A percentile compares a stretch with the other conserved stretches of the same genome.
Conservation (phyloP, 2,888 invertebrate genomes). For the Malthinus seriepunctatus region DNA sequence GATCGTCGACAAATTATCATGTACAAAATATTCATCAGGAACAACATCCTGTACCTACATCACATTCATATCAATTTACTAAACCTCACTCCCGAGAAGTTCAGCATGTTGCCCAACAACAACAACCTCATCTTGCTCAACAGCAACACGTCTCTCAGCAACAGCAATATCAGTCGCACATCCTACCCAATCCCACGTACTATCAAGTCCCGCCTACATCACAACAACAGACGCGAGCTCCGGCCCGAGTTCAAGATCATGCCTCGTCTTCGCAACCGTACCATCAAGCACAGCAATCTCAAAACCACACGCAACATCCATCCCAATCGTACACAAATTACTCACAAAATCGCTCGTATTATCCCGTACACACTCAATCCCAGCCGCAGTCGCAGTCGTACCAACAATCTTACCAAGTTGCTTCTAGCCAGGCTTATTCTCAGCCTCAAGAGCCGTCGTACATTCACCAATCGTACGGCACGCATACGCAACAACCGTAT, state of each 20-base stretch:
- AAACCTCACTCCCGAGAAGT: constrained; percentile 51
- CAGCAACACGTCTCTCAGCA: constrained; percentile 27
- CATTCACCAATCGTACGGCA: constrained; percentile 17
- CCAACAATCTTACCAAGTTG: constrained; percentile 26
- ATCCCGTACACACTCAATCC: constrained; percentile 33
- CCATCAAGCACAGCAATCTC: constrained; percentile 39
- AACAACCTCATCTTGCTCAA: constrained; percentile 34
- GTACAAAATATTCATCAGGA: constrained; percentile 14
- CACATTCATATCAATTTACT: constrained; percentile 54
- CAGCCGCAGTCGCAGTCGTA: constrained; percentile 31
- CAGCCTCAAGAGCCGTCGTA: constrained; percentile 26
- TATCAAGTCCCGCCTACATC: constrained; percentile 34
- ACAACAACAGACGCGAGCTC: constrained; percentile 22
- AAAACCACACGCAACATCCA: constrained; percentile 17
- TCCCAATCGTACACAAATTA: constrained; percentile 29
- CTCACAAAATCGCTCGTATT: constrained; percentile 27
- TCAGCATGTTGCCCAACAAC: constrained; percentile 26
- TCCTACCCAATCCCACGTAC: constrained; percentile 36
- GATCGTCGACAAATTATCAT: constrained; percentile 26
- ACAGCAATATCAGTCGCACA: constrained; percentile 35
- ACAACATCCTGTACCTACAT: constrained; percentile 20
- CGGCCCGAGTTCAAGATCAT: constrained; percentile 25
- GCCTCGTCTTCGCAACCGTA: constrained; percentile 40
- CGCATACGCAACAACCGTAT: constrained; percentile 25
- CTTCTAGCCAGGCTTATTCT: constrained; percentile 26